Percentiles rank a stretch among this genome's conserved stretches.
phyloP scores from a whole-genome alignment of 2,113 vertebrate species.

The Cisticola juncidis region DNA sequence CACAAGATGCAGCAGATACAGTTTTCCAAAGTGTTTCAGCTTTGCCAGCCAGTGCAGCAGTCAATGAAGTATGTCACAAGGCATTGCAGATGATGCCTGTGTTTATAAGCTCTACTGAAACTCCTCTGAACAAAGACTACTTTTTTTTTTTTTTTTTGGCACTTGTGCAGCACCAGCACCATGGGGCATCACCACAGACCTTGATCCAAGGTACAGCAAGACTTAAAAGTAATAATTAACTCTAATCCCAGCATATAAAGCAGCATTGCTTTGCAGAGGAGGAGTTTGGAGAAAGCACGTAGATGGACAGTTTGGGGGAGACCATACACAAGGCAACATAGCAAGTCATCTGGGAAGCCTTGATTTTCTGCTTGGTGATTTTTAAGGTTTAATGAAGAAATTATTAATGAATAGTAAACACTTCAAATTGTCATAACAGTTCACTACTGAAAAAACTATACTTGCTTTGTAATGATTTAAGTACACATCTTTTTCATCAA shows the following conservation, averaged over 20 bases:
- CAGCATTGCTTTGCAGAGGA: background rate
- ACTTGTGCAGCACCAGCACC: background rate
- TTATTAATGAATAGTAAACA: conserved; percentile 6
- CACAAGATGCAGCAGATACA: background rate
- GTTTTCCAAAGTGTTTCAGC: background rate
- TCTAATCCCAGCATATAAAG: background rate
- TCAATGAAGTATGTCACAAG: background rate
- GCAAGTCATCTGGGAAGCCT: conserved; percentile 2
- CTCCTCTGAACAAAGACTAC: background rate
- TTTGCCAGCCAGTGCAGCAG: background rate
- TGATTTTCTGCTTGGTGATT: conserved; percentile 32
- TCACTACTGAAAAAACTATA: background rate
- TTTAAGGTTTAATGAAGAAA: conserved; percentile 22
- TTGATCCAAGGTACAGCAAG: background rate
- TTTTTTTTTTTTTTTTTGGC: background rate
- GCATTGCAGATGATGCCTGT: background rate
- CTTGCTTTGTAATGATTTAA: conserved; percentile 5
- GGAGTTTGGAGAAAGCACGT: background rate
- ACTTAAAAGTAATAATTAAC: background rate
- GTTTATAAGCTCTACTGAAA: background rate
- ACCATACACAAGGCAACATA: background rate
- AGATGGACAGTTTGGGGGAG: background rate
- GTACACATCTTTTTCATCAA: conserved; percentile 19
- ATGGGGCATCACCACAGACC: background rate
- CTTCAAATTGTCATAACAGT: conserved; percentile 21